These are phyloP conservation scores for Myiotriccus ornatus DNA, from an alignment of 2,797 vertebrate species.

Conservation along the genomic window DNA sequence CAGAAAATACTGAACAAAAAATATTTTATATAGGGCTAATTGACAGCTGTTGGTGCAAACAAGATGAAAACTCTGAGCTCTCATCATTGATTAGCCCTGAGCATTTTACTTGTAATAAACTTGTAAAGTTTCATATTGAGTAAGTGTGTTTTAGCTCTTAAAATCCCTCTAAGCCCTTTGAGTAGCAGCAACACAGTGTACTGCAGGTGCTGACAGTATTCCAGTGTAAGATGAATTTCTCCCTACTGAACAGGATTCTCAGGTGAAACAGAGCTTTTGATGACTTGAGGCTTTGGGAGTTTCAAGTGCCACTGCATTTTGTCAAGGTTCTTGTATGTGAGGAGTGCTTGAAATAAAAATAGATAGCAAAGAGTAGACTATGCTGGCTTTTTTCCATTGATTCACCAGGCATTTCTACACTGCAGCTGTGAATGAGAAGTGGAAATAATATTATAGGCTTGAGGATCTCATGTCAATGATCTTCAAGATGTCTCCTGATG, in stretches of 20 bases:
- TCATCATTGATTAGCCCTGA: neutral
- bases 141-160: neutral
- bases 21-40: neutral
- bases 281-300: neutral
- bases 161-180: neutral
- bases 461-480: neutral
- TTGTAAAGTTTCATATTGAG: neutral
- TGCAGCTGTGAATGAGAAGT: neutral
- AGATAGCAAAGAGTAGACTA: neutral
- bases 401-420: neutral
- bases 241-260: neutral
- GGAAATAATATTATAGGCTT: neutral
- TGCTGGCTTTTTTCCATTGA: neutral
- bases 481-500: neutral
- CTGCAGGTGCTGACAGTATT: neutral
- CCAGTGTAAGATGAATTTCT: neutral
- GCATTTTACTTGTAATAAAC: neutral
- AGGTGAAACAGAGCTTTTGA: neutral
- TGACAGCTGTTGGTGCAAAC: neutral
- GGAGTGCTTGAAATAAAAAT: neutral
- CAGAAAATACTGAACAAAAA: neutral
- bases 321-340: neutral
- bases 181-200: neutral
- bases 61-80: neutral
- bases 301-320: neutral